Percentiles rank a stretch among this genome's conserved stretches.
Conservation (phyloP, 2,888 invertebrate genomes). For the Daptonema setosum region DNA sequence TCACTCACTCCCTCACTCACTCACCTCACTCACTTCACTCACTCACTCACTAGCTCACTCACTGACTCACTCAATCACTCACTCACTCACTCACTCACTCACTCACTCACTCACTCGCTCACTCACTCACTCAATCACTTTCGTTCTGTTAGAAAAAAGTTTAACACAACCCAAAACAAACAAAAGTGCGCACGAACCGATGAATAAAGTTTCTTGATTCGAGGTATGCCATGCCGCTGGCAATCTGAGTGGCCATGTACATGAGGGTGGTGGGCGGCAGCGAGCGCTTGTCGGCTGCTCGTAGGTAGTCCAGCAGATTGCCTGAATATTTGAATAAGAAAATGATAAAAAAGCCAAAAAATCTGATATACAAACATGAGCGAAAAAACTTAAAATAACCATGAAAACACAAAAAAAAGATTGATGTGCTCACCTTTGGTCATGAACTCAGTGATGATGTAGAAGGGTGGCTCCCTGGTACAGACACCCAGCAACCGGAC, state of each 20-base stretch:
- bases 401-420: neutral
- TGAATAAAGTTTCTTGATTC: constrained; percentile 88
- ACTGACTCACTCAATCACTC: no score
- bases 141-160: no score
- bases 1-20: no score
- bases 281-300: constrained; percentile 43
- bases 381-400: neutral
- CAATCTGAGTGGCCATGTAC: constrained; percentile 99
- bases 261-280: constrained; percentile 84
- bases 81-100: no score
- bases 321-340: constrained; percentile 41
- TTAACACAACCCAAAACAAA: no score
- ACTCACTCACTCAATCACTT: no score
- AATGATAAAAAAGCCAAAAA: no score
- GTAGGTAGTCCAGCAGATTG: constrained; percentile 80
- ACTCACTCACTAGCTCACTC: no score
- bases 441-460: constrained; percentile 85
- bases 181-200: no score
- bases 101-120: no score
- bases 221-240: constrained; percentile 91
- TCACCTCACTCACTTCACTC: no score
- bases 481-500: constrained; percentile 94
- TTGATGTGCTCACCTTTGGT: neutral
- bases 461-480: constrained; percentile 93
- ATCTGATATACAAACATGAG: no score